Evolutionary conservation across 2,888 invertebrate species (phyloP).

Genomic region (Diplolepis rosae): DNA sequence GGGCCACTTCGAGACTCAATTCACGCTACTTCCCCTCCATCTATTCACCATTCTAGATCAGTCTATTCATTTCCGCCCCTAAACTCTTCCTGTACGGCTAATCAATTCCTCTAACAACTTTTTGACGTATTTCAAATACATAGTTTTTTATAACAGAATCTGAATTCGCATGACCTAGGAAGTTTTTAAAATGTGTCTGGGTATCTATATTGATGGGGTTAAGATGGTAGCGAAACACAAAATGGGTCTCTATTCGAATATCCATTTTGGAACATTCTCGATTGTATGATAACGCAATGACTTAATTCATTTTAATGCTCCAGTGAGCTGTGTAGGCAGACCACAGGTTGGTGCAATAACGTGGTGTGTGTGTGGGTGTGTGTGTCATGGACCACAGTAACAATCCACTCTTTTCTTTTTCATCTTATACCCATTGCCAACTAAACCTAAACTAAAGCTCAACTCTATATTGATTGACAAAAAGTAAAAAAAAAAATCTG

Average conservation of each 20-base stretch:
- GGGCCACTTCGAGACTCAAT: slow-evolving; percentile 57
- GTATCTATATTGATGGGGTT: not conserved
- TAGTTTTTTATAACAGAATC: slow-evolving; percentile 59
- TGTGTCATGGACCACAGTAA: slow-evolving; percentile 51
- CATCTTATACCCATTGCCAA: not conserved
- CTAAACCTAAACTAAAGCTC: slow-evolving; percentile 21
- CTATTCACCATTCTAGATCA: slow-evolving; percentile 40
- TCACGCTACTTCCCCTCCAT: slow-evolving; percentile 44
- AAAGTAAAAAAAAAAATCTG: too few relatives aligned
- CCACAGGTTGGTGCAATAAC: slow-evolving; percentile 9
- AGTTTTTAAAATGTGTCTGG: slow-evolving; percentile 20
- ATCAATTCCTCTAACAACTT: slow-evolving; percentile 60
- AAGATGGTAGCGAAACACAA: not conserved
- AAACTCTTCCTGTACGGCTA: slow-evolving; percentile 57
- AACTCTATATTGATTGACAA: too few relatives aligned
- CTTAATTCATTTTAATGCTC: slow-evolving; percentile 69
- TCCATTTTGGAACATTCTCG: slow-evolving; percentile 35
- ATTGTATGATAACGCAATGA: slow-evolving; percentile 51
- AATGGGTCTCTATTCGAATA: slow-evolving; percentile 26
- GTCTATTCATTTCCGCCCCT: slow-evolving; percentile 56
- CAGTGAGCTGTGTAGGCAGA: slow-evolving; percentile 59
- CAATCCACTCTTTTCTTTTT: slow-evolving; percentile 44
- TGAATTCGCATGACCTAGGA: slow-evolving; percentile 33
- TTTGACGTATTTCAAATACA: slow-evolving; percentile 60
- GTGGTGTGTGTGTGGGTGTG: slow-evolving; percentile 4